phyloP scores from a whole-genome alignment of 2,797 vertebrate genomes.

The Glossophaga mutica region DNA sequence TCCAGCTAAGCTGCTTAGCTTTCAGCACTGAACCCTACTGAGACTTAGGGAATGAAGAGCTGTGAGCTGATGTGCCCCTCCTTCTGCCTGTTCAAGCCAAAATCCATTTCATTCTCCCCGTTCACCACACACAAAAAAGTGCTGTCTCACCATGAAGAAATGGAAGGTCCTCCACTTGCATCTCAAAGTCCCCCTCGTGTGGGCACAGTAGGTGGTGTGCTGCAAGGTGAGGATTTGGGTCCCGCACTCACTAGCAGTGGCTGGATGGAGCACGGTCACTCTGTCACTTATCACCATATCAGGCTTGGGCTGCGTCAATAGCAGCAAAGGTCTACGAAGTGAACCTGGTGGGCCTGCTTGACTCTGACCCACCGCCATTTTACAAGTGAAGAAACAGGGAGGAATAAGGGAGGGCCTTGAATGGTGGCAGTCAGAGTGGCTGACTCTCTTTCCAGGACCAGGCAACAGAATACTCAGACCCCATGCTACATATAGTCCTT shows the following conservation, averaged over 20 bases:
- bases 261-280: accelerated
- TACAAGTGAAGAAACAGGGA: not conserved
- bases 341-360: not conserved
- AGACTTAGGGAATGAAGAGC: not conserved
- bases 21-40: not conserved
- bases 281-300: not conserved
- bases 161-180: not conserved
- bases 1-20: conserved; percentile 1
- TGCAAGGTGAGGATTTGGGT: not conserved
- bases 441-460: not conserved
- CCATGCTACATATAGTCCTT: not conserved
- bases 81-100: not conserved
- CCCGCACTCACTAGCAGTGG: not conserved
- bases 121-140: not conserved
- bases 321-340: not conserved
- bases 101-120: not conserved
- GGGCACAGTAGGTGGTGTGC: not conserved
- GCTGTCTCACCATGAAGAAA: not conserved
- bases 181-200: not conserved
- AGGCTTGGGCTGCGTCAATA: not conserved
- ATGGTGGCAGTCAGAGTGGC: not conserved
- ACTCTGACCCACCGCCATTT: not conserved
- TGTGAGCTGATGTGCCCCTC: not conserved
- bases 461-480: not conserved
- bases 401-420: not conserved